Evolutionary conservation across 2,888 invertebrate species (phyloP).

Genomic region (Hirtodrosophila confusa): DNA sequence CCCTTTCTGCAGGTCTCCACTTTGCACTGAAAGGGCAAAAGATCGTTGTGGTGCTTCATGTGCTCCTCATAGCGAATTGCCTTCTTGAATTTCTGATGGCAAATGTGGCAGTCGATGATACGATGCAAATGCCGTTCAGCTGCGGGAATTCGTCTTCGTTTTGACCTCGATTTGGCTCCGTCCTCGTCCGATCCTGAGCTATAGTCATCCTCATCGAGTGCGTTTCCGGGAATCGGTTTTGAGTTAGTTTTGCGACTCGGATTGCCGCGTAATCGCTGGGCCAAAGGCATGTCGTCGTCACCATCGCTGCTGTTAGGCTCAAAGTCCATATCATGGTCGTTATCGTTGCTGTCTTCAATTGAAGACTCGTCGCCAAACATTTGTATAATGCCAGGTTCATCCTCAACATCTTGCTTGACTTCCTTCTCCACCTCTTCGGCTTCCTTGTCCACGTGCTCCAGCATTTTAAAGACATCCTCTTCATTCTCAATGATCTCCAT

Average conservation of each 20-base stretch:
- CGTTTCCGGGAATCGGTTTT: constrained; percentile 18
- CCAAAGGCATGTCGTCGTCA: constrained; percentile 79
- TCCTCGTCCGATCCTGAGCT: constrained; percentile 50
- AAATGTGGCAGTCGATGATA: constrained; percentile 80
- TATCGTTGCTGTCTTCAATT: constrained; percentile 56
- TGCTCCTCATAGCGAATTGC: constrained; percentile 79
- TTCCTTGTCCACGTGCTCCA: constrained; percentile 80
- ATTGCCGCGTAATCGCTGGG: constrained; percentile 59
- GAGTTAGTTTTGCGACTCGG: constrained; percentile 2
- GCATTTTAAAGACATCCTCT: constrained; percentile 81
- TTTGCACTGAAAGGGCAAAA: constrained; percentile 80
- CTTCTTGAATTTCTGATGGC: constrained; percentile 81
- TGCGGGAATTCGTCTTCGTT: constrained; percentile 65
- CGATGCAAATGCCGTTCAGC: constrained; percentile 73
- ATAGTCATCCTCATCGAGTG: constrained; percentile 41
- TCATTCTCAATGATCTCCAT: constrained; percentile 81
- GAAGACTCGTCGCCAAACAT: constrained; percentile 53
- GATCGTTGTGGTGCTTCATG: constrained; percentile 82
- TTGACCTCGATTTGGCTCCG: constrained; percentile 49
- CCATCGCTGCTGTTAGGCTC: constrained; percentile 64
- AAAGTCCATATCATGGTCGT: constrained; percentile 68
- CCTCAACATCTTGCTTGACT: constrained; percentile 50
- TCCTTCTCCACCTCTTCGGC: constrained; percentile 62
- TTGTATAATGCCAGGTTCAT: constrained; percentile 19
- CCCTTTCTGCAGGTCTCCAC: constrained; percentile 79